A percentile compares a stretch with the other conserved stretches of the same genome.
Evolutionary conservation across 1,140 invertebrate genomes (phyloP).

Genomic region (Drosophila mauritiana): DNA sequence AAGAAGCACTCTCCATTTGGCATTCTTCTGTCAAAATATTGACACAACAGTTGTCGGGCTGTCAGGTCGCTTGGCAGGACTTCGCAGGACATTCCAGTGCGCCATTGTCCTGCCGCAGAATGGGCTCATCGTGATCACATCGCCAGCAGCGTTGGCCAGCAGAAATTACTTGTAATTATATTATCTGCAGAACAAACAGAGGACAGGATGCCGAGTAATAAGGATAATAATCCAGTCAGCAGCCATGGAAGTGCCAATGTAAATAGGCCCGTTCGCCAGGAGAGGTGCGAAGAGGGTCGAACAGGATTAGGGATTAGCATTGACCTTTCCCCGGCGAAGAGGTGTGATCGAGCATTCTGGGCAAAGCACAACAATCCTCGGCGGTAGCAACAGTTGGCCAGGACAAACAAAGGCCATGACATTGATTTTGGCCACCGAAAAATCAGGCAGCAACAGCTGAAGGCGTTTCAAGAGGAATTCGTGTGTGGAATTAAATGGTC

Average conservation of each 20-base stretch:
- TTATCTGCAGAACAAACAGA: conserved; percentile 70
- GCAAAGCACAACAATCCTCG: conserved; percentile 36
- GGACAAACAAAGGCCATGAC: conserved; percentile 41
- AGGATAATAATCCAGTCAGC: conserved; percentile 21
- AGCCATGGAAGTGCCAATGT: conserved; percentile 31
- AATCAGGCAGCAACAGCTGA: conserved; percentile 12
- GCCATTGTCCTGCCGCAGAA: conserved; percentile 49
- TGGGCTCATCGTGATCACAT: conserved; percentile 34
- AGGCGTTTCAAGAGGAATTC: conserved; percentile 1
- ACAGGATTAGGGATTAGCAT: conserved; percentile 45
- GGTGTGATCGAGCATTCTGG: conserved; percentile 37
- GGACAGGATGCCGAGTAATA: conserved; percentile 16
- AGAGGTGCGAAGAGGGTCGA: conserved; percentile 27
- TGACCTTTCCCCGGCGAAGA: conserved; percentile 36
- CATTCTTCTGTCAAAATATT: conserved; percentile 84
- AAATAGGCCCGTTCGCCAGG: conserved; percentile 28
- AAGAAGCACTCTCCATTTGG: conserved; percentile 59
- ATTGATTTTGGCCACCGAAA: not conserved
- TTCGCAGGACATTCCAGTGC: conserved; percentile 53
- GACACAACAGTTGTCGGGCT: conserved; percentile 76
- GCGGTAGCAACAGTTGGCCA: conserved; percentile 46
- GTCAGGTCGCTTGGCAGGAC: conserved; percentile 32
- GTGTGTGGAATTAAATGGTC: not conserved
- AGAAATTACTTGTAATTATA: conserved; percentile 77
- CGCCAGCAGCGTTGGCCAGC: conserved; percentile 1